Evolutionary conservation across 2,797 vertebrate genomes (phyloP), one percentile per base, ranked within the genome.

Genomic region (Macropodus opercularis): DNA sequence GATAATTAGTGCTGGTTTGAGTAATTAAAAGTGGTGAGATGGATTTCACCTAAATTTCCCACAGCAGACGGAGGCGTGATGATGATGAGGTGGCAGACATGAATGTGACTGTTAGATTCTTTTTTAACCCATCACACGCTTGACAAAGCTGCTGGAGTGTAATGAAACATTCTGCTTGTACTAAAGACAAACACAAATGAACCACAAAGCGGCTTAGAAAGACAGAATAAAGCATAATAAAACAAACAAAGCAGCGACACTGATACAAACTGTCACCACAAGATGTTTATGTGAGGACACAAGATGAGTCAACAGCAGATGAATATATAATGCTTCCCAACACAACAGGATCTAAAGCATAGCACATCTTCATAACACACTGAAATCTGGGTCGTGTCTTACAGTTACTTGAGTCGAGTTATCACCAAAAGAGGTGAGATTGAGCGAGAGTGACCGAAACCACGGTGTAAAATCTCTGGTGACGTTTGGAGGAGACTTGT

Each of bases 361-460:
- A 21, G 4, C 41, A 19, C 39, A 22, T 26, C 46, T 49, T 56
- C 23, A 62, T 69, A 5, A 44, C 44, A 17, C 17, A 21, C 59
- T 9, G 36, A 62, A 65, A 79, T 77, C 46, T 75, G 49, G 62
- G 60, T 54, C 69, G 64, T 44, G 54, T 62, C 52, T 68, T 54
- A 68, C 19, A 62, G 63, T 65, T 38, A 58, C 50, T 71, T 17
- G 36, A 59, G 27, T 29, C 36, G 63, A 29, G 38, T 68, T 53
- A 42, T 62, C 24, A 43, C 36, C 34, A 40, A 21, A 39, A 59
- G 63, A 70, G 18, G 18, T 47, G 42, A 62, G 38, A 67, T 32
- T 36, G 34, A 22, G 54, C 31, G n/a, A 50, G 41, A 57, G 29
- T 21, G 60, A 52, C 51, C 72, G 36, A 39, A 56, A 47, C 57